A percentile compares a stretch with the other conserved stretches of the same genome.
phyloP scores from a whole-genome alignment of 2,888 invertebrate genomes.

The Sphaerophoria rueppellii region DNA sequence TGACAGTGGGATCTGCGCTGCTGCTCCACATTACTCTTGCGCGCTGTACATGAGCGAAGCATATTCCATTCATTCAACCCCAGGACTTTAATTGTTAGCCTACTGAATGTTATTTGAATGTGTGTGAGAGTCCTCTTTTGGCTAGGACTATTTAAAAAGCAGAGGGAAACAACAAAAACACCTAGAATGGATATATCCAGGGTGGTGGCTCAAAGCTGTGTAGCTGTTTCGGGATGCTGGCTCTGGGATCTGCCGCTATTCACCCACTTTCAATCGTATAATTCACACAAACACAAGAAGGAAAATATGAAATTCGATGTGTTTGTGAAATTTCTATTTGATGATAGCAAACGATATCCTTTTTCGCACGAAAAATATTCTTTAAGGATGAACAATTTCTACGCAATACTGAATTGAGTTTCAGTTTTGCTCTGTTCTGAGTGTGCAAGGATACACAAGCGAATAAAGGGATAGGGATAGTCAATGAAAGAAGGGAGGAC shows the following conservation, averaged over 20 bases:
- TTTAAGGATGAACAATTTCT: slow-evolving; percentile 40
- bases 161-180: background rate
- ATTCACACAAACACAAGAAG: slow-evolving; percentile 17
- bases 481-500: background rate
- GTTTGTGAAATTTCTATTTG: slow-evolving; percentile 39
- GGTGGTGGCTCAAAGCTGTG: slow-evolving; percentile 50
- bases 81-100: slow-evolving; percentile 64
- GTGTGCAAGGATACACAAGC: background rate
- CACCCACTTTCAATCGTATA: slow-evolving; percentile 45
- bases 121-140: background rate
- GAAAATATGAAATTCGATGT: slow-evolving; percentile 20
- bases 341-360: slow-evolving; percentile 44
- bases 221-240: slow-evolving; percentile 17
- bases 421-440: background rate
- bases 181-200: slow-evolving; percentile 13
- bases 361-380: slow-evolving; percentile 39
- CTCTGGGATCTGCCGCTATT: slow-evolving; percentile 12
- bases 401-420: slow-evolving; percentile 32
- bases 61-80: slow-evolving; percentile 71
- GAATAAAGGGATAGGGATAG: background rate
- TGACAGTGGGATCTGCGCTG: slow-evolving; percentile 50
- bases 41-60: slow-evolving; percentile 63
- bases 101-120: slow-evolving; percentile 17
- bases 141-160: slow-evolving; percentile 45
- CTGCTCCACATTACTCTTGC: slow-evolving; percentile 69